Percentiles rank a stretch among this genome's conserved stretches.
Conservation (phyloP, 2,113 vertebrate genomes). For the Elgaria multicarinata region DNA sequence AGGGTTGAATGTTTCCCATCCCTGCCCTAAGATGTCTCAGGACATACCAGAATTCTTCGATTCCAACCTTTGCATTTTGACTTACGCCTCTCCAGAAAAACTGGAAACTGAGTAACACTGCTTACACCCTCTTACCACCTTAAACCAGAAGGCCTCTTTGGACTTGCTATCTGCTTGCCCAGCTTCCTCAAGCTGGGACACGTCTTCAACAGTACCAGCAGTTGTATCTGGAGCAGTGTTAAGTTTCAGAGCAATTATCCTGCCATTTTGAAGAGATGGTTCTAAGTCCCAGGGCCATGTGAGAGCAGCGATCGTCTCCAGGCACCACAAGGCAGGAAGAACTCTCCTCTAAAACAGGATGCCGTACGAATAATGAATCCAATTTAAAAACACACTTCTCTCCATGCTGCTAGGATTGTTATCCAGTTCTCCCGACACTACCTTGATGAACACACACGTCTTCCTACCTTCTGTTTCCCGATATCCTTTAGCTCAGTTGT, state of each 20-base stretch:
- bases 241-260: neutral
- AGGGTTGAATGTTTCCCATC: too few relatives aligned
- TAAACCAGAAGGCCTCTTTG: neutral
- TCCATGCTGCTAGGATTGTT: neutral
- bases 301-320: neutral
- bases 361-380: neutral
- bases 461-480: conserved; percentile 86
- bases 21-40: neutral
- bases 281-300: neutral
- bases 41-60: neutral
- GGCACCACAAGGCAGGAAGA: neutral
- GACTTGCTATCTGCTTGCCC: neutral
- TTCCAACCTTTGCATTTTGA: neutral
- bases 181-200: neutral
- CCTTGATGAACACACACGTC: neutral
- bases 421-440: neutral
- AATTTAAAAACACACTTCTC: neutral
- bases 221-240: neutral
- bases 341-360: neutral
- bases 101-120: neutral
- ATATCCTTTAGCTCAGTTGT: conserved; percentile 87
- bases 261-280: neutral
- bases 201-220: neutral
- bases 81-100: neutral
- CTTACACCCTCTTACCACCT: neutral